These are phyloP conservation scores for Leptopilina myrica DNA, from an alignment of 2,888 invertebrate genomes.

Conservation along the genomic window DNA sequence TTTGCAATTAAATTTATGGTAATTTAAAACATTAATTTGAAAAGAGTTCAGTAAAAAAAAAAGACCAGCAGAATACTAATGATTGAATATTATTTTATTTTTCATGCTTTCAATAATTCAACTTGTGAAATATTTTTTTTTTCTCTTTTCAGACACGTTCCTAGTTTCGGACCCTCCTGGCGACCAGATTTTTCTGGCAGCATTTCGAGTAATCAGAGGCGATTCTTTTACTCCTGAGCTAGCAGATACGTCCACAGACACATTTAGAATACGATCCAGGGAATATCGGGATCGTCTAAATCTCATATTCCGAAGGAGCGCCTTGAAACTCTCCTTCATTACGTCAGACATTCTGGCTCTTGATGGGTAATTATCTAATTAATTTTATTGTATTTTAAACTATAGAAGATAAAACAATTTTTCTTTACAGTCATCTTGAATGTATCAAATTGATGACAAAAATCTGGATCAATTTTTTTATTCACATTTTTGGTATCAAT, in stretches of 20 bases:
- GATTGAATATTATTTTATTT: too few relatives aligned
- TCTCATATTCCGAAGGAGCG: conserved; percentile 85
- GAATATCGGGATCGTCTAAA: conserved; percentile 87
- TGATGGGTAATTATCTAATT: conserved; percentile 83
- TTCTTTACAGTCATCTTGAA: too few relatives aligned
- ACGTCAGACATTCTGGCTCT: conserved; percentile 89
- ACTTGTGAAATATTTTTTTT: not conserved
- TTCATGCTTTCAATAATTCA: too few relatives aligned
- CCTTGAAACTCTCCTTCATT: conserved; percentile 86
- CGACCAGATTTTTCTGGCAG: conserved; percentile 90
- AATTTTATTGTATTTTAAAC: not conserved
- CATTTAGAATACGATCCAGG: conserved; percentile 85
- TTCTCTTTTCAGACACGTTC: conserved; percentile 83
- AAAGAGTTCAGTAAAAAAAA: too few relatives aligned
- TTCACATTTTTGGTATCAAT: too few relatives aligned
- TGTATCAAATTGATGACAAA: too few relatives aligned
- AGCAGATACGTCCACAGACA: conserved; percentile 82
- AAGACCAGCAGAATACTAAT: too few relatives aligned
- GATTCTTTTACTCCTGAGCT: conserved; percentile 84
- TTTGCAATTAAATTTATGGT: too few relatives aligned
- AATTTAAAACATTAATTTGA: too few relatives aligned
- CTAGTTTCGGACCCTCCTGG: conserved; percentile 84
- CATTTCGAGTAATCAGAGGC: conserved; percentile 84
- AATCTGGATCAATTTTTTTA: too few relatives aligned
- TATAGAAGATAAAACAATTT: not conserved